Evolutionary conservation across 2,888 invertebrate genomes (phyloP).

Genomic region (Mimas tiliae): DNA sequence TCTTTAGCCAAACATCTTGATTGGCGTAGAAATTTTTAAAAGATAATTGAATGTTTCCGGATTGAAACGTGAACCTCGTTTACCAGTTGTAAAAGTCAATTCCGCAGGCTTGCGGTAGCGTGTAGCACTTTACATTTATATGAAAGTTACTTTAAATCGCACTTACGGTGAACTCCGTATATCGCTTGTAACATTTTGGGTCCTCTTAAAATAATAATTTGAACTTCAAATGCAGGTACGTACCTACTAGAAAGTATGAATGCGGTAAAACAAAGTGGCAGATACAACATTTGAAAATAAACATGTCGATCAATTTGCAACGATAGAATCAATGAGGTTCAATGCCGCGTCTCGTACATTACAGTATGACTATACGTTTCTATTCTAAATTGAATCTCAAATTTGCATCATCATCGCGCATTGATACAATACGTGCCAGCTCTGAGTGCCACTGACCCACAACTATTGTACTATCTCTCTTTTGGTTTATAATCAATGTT

Average conservation of each 20-base stretch:
- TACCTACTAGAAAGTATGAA: not conserved
- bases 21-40: slow-evolving; percentile 21
- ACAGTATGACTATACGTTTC: slow-evolving; percentile 59
- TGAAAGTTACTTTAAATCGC: slow-evolving; percentile 9
- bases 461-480: slow-evolving; percentile 40
- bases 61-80: slow-evolving; percentile 17
- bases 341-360: slow-evolving; percentile 57
- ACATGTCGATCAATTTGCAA: slow-evolving; percentile 44
- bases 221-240: too few relatives aligned
- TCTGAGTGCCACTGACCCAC: slow-evolving; percentile 55
- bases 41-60: slow-evolving; percentile 18
- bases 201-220: not conserved
- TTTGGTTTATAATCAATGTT: slow-evolving; percentile 37
- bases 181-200: not conserved
- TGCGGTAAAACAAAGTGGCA: not conserved
- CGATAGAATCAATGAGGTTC: slow-evolving; percentile 52
- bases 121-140: slow-evolving; percentile 8
- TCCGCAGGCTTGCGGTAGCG: not conserved
- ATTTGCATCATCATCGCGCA: slow-evolving; percentile 56
- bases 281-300: slow-evolving; percentile 11
- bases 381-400: slow-evolving; percentile 46
- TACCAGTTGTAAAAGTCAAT: slow-evolving; percentile 18
- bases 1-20: slow-evolving; percentile 14
- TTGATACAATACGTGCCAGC: slow-evolving; percentile 45
- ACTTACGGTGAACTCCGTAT: not conserved